Evolutionary conservation across 2,797 vertebrate genomes (phyloP), one percentile per base, ranked within the genome.

Genomic region (Anniella stebbinsi): DNA sequence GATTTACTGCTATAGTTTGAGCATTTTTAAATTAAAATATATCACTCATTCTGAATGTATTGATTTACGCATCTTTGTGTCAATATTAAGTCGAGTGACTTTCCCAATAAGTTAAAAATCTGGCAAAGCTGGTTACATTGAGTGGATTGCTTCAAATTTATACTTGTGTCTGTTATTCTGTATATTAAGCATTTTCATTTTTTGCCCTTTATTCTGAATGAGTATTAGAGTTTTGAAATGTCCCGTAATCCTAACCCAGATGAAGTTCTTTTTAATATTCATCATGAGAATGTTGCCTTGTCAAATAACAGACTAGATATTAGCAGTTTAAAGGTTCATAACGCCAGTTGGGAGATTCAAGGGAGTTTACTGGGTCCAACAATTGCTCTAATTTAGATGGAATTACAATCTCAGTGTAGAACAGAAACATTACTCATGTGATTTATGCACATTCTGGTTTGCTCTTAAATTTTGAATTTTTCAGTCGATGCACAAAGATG

Each of bases 1-100:
- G 98, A 99, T 99, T 99, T 99, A 97, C 98, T 98, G 98, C 98
- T 98, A 97, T 97, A 98, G 97, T 98, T 98, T 98, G 98, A 99
- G 97, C 98, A 98, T 98, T 98, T 99, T 99, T 98, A 99, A 99
- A 99, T 99, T 99, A 99, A 99, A 99, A 99, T 99, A 98, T 98
- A 99, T 99, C 97, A 97, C 98, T 98, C 98, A 98, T 98, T 99
- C 98, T 98, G 98, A 97, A 98, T 98, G 96, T 99, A 99, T 99
- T 98, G 99, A 99, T 99, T 98, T 97, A 97, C 95, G 96, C 98
- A 97, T 98, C 97, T 98, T 97, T 98, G 94, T 98, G 98, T 99
- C 99, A 98, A 99, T 99, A 99, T 98, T 97, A 98, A 98, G 97
- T 98, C 97, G 96, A 97, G 97, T 94, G 97, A 98, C 97, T 98